These are phyloP conservation scores for Vulpes ferrilata DNA, from an alignment of 2,113 vertebrate genomes.

Conservation along the genomic window DNA sequence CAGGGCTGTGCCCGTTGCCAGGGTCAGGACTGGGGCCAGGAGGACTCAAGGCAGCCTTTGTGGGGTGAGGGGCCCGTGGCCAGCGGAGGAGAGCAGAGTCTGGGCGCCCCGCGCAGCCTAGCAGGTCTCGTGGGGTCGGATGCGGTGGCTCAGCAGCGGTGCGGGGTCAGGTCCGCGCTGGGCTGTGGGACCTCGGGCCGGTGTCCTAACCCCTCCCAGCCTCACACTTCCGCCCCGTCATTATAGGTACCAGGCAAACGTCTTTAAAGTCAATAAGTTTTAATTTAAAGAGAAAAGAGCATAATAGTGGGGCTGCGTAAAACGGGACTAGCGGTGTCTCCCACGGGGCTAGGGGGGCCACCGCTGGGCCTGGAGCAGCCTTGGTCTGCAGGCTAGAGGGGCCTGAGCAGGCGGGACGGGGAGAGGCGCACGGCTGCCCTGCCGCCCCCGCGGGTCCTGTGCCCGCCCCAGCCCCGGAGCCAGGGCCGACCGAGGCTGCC, in stretches of 20 bases:
- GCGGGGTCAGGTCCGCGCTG: not conserved
- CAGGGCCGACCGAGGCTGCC: not conserved
- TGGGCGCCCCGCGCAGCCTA: rapidly evolving
- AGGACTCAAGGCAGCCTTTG: slow-evolving; percentile 62
- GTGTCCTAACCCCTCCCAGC: not conserved
- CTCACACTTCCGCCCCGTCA: not conserved
- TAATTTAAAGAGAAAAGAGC: not conserved
- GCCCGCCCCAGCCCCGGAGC: not conserved
- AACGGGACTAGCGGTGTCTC: not conserved
- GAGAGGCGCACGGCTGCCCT: too few species aligned
- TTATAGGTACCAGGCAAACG: not conserved
- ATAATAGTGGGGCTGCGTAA: not conserved
- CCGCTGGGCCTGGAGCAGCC: not conserved
- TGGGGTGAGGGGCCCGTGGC: not conserved
- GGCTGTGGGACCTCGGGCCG: not conserved
- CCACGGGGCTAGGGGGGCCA: too few species aligned
- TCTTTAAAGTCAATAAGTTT: not conserved
- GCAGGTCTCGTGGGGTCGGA: not conserved
- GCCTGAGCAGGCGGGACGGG: too few species aligned
- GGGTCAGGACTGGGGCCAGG: slow-evolving; percentile 46
- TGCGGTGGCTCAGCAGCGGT: not conserved
- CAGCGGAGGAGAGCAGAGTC: not conserved
- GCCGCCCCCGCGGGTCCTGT: too few species aligned
- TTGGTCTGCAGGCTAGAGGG: not conserved
- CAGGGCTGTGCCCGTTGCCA: not conserved